phyloP scores from a whole-genome alignment of 2,888 invertebrate genomes.

The Pecten maximus region DNA sequence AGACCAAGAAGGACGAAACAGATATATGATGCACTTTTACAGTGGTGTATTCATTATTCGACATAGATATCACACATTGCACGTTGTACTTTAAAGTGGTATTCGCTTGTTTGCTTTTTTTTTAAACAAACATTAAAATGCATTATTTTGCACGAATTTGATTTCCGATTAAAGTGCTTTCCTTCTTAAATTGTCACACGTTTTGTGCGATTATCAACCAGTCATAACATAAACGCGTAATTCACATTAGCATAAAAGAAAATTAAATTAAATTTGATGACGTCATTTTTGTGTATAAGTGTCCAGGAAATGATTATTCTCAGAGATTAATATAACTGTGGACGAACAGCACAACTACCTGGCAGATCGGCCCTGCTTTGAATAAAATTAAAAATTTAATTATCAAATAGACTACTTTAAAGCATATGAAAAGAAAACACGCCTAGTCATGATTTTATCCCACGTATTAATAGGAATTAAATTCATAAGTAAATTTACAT shows the following conservation, averaged over 20 bases:
- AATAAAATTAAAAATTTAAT: conserved; percentile 26
- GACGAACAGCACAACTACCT: not conserved
- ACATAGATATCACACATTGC: no score
- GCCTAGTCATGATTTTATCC: not conserved
- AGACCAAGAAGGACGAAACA: no score
- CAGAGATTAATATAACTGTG: not conserved
- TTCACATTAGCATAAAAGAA: not conserved
- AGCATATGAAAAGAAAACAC: not conserved
- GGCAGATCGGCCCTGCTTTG: not conserved
- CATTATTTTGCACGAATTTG: no score
- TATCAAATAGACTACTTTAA: not conserved
- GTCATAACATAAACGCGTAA: not conserved
- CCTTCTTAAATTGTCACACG: no score
- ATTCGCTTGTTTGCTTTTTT: no score
- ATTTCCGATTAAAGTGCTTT: no score
- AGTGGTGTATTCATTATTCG: no score
- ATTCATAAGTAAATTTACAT: not conserved
- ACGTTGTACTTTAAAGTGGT: no score
- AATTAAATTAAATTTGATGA: conserved; percentile 12
- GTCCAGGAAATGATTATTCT: not conserved
- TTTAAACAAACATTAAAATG: no score
- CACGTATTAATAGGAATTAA: not conserved
- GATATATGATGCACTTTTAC: no score
- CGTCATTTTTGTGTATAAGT: not conserved
- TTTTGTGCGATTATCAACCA: not conserved